Conservation (phyloP, 2,113 vertebrate genomes). For the Lathamus discolor region DNA sequence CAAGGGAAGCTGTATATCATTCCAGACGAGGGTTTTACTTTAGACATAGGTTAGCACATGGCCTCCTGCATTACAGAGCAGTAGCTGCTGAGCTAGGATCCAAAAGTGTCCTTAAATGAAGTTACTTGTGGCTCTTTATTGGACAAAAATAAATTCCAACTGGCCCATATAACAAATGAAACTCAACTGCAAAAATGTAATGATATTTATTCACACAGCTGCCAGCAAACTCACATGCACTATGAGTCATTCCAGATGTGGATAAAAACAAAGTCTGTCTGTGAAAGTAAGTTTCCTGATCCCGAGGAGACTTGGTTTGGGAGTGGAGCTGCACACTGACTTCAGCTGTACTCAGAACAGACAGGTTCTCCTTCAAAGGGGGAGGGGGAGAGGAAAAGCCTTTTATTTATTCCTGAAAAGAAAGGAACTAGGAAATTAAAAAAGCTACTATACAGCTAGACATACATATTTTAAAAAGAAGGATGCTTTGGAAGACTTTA, state of each 20-base stretch:
- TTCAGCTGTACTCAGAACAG: conserved; percentile 42
- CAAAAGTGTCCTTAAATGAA: conserved; percentile 47
- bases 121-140: conserved; percentile 67
- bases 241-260: conserved; percentile 85
- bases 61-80: neutral
- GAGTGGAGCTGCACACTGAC: conserved; percentile 45
- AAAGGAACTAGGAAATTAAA: neutral
- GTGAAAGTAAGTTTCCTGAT: conserved; percentile 74
- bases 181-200: conserved; percentile 74
- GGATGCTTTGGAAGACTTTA: conserved; percentile 72
- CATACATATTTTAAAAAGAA: neutral
- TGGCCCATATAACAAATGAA: conserved; percentile 75
- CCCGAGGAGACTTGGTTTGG: conserved; percentile 68
- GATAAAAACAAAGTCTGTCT: conserved; percentile 79
- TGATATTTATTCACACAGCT: conserved; percentile 77
- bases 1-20: neutral
- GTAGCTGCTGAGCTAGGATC: neutral
- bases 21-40: neutral
- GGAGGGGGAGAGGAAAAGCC: neutral
- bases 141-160: conserved; percentile 74
- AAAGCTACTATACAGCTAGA: neutral
- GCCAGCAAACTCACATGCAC: conserved; percentile 83
- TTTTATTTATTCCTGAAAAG: conserved; percentile 17
- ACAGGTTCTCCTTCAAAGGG: conserved; percentile 28
- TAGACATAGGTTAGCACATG: neutral